Conservation (phyloP, 2,113 vertebrate genomes). For the Oncorhynchus kisutch region DNA sequence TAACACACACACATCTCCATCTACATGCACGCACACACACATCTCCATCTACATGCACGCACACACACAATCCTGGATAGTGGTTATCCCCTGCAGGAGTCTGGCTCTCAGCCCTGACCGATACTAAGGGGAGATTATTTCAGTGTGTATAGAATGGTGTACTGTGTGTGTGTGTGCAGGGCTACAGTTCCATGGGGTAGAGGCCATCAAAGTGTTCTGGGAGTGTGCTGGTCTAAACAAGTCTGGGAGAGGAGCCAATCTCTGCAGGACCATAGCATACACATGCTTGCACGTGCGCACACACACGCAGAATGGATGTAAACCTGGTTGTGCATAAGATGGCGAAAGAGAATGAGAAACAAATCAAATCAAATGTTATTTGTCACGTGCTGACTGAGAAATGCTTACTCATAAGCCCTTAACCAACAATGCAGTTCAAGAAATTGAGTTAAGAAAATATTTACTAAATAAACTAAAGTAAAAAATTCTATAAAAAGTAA, state of each 20-base stretch:
- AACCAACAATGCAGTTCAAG: no score
- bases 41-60: not conserved
- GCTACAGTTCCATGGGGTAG: not conserved
- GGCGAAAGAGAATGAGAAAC: not conserved
- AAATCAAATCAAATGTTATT: not conserved
- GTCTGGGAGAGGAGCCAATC: constrained; percentile 6
- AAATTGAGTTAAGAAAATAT: no score
- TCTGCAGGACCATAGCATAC: not conserved
- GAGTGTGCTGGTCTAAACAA: not conserved
- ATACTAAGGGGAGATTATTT: constrained; percentile 9
- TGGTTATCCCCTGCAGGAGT: constrained; percentile 3
- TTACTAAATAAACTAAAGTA: no score
- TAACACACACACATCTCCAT: not conserved
- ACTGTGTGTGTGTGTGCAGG: constrained; percentile 16
- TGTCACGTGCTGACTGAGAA: no score
- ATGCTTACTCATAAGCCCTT: no score
- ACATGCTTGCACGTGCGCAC: not conserved
- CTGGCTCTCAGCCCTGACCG: constrained; percentile 27
- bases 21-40: not conserved
- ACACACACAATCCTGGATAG: not conserved
- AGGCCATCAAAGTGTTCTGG: not conserved
- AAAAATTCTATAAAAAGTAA: no score
- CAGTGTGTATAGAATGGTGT: not conserved
- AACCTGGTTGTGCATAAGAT: not conserved
- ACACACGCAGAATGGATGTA: not conserved